Evolutionary conservation across 2,888 invertebrate genomes (phyloP).

Genomic region (Drosophila picticornis): DNA sequence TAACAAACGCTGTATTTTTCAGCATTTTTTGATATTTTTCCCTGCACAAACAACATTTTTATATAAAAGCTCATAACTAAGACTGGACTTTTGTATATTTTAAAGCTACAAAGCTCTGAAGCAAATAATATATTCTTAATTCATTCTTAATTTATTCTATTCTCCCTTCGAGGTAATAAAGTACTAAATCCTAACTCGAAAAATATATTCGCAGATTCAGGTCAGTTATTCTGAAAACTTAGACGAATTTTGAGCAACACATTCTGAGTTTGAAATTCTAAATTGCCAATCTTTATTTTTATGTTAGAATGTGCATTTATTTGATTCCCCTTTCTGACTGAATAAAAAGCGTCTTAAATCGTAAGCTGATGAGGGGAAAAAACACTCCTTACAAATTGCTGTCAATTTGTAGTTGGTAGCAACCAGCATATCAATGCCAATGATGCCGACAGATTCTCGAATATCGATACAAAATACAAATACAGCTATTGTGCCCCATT

Average conservation of each 20-base stretch:
- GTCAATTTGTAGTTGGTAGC: slow-evolving; percentile 21
- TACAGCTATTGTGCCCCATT: slow-evolving; percentile 48
- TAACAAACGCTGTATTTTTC: not conserved
- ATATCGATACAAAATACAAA: slow-evolving; percentile 24
- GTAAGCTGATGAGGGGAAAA: not conserved
- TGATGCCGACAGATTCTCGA: slow-evolving; percentile 1
- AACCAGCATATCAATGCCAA: slow-evolving; percentile 15
- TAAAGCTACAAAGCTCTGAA: not conserved
- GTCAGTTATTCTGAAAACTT: not conserved
- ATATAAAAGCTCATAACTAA: no score
- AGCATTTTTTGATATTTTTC: not conserved
- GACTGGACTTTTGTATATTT: not conserved
- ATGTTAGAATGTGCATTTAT: not conserved
- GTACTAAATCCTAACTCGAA: no score
- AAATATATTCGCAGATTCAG: no score
- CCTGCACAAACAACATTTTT: not conserved
- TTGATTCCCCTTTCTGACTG: not conserved
- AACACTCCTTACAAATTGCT: slow-evolving; percentile 11
- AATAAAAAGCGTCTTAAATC: not conserved
- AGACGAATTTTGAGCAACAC: not conserved
- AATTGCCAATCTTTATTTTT: not conserved
- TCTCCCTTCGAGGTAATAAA: not conserved
- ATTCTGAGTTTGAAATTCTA: not conserved
- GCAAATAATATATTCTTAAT: not conserved
- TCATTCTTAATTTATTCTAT: no score